Evolutionary conservation across 2,113 vertebrate species (phyloP), one percentile per base, ranked within the genome.

Genomic region (Sceloporus tristichus): DNA sequence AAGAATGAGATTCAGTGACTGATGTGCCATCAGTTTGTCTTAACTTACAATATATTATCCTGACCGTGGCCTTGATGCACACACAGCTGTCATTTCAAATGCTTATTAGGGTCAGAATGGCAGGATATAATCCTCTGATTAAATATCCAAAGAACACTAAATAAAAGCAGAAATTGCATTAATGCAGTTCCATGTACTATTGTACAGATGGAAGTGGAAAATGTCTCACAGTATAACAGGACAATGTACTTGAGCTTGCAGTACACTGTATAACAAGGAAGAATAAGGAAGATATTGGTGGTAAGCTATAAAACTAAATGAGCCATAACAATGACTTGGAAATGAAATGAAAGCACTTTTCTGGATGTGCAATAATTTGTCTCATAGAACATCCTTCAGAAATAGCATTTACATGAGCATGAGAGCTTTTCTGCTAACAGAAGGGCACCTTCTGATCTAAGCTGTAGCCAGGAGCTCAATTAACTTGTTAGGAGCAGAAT

Each of bases 41-140:
- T 80, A 56, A 87, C 34, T 59, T 87, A 29, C 42, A 7, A 40
- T 77, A 48, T 78, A 16, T 66, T 78, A 86, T 78, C 25, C 9
- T 78, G 59, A 19, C 19, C 10, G 34, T n/a, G 16, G 42, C 42
- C 78, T 8, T 86, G 42, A 56, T 73, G 38, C n/a, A 42, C 23
- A 19, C 13, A 73, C 48, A 73, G 38, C 18, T 80, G 34, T 29
- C 53, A 81, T 71, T 71, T 85, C 38, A 86, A 86, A 59, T 86
- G 65, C 23, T 86, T 59, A 59, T 59, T 38, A 71, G 42, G 48
- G 62, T 34, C 38, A 76, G 40, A 62, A 23, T 78, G 75, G 29
- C 68, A 56, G 48, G 66, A 38, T 56, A 86, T 8, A 25, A 34
- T 38, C 77, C 79, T 79, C 19, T 86, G 54, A 68, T 65, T 85